Percentiles rank a stretch among this genome's conserved stretches.
These are phyloP conservation scores for Characodon lateralis DNA, from an alignment of 2,797 vertebrate species.

Conservation along the genomic window DNA sequence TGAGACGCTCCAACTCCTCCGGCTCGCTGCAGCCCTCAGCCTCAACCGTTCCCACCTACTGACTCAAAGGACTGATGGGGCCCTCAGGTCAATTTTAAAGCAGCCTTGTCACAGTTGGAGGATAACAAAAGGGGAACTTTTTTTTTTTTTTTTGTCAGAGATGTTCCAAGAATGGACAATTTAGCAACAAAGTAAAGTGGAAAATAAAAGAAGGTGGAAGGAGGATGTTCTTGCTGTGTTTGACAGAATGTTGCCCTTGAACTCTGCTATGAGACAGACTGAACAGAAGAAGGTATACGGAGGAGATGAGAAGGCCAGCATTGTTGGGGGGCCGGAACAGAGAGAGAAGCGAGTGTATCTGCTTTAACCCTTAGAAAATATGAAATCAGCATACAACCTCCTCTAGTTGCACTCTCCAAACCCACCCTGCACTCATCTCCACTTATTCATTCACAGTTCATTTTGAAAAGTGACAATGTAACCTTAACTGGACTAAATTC, in stretches of 20 bases:
- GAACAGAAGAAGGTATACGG: not conserved
- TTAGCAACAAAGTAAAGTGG: conserved; percentile 22
- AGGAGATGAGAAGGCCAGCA: not conserved
- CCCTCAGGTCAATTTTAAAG: conserved; percentile 35
- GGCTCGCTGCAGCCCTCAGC: conserved; percentile 92
- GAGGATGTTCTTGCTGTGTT: not conserved
- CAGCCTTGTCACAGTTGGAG: conserved; percentile 34
- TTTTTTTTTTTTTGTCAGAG: conserved; percentile 25
- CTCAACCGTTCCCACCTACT: conserved; percentile 80
- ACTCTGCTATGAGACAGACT: conserved; percentile 10
- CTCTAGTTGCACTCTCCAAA: conserved; percentile 23
- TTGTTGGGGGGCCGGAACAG: conserved; percentile 12
- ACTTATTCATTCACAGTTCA: too few relatives aligned
- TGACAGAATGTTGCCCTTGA: conserved; percentile 26
- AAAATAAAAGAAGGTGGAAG: conserved; percentile 11
- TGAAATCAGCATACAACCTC: conserved; percentile 32
- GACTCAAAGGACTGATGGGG: conserved; percentile 46
- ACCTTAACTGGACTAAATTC: conserved; percentile 34
- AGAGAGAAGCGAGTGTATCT: conserved; percentile 26
- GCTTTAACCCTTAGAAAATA: conserved; percentile 38
- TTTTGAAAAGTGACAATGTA: conserved; percentile 4
- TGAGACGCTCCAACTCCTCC: conserved; percentile 98
- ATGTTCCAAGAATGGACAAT: conserved; percentile 42
- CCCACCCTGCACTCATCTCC: conserved; percentile 24
- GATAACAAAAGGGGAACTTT: conserved; percentile 30